phyloP scores from a whole-genome alignment of 2,888 invertebrate genomes.

The Nomada fucata region DNA sequence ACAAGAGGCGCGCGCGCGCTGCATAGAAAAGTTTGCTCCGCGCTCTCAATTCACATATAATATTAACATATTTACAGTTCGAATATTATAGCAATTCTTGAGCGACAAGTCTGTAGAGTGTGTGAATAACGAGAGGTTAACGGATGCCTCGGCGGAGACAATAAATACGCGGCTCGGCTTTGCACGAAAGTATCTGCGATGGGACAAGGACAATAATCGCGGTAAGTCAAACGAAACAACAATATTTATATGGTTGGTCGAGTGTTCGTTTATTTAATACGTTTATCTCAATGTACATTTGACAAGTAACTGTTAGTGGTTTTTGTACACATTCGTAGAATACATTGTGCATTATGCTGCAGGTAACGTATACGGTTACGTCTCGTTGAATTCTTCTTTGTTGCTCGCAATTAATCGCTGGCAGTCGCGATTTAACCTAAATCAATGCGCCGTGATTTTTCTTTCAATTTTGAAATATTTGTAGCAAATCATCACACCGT shows the following conservation, averaged over 20 bases:
- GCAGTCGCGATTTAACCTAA: constrained; percentile 24
- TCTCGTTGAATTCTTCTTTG: constrained; percentile 15
- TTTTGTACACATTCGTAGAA: constrained; percentile 59
- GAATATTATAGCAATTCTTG: not conserved
- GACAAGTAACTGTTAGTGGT: constrained; percentile 57
- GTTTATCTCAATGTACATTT: constrained; percentile 57
- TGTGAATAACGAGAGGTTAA: not conserved
- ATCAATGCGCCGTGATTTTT: constrained; percentile 2
- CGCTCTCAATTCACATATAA: not conserved
- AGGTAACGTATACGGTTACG: constrained; percentile 38
- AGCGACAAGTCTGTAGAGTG: not conserved
- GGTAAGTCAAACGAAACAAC: constrained; percentile 1
- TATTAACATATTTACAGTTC: constrained; percentile 16
- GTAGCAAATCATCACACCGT: constrained; percentile 24
- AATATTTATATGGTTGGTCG: constrained; percentile 50
- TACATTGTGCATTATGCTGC: constrained; percentile 57
- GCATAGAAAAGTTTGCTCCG: not conserved
- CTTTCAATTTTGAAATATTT: not conserved
- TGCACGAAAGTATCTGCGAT: not conserved
- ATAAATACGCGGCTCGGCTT: too few species aligned
- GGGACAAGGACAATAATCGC: not conserved
- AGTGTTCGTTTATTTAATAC: constrained; percentile 61
- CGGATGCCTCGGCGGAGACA: not conserved
- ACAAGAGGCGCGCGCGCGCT: constrained; percentile 19
- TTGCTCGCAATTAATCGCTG: constrained; percentile 1